phyloP scores from a whole-genome alignment of 2,113 vertebrate species.

The Percopsis transmontana region DNA sequence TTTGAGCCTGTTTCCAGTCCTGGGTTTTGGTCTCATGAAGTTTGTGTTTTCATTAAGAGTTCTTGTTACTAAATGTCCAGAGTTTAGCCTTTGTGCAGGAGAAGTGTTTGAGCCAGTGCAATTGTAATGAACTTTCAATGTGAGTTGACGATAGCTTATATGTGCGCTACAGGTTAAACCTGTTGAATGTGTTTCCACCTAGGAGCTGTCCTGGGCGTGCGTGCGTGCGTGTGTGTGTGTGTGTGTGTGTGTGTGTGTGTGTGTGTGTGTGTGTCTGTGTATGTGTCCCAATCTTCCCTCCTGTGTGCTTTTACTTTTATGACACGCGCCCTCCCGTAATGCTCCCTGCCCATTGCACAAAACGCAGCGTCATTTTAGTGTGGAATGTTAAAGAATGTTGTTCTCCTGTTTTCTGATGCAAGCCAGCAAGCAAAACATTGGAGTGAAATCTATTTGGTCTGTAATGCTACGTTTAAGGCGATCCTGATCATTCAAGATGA shows the following conservation, averaged over 20 bases:
- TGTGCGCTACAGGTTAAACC: constrained; percentile 37
- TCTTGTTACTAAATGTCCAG: constrained; percentile 62
- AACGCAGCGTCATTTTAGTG: constrained; percentile 4
- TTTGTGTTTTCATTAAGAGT: constrained; percentile 56
- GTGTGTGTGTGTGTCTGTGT: too few relatives aligned
- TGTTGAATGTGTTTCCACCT: constrained; percentile 65
- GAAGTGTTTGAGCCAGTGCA: constrained; percentile 60
- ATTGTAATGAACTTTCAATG: constrained; percentile 58
- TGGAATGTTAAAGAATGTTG: constrained; percentile 23
- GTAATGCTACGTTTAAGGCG: constrained; percentile 26
- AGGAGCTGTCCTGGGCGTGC: constrained; percentile 24
- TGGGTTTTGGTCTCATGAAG: constrained; percentile 41
- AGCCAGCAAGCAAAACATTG: constrained; percentile 11
- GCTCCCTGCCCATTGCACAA: constrained; percentile 17
- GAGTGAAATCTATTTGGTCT: constrained; percentile 26
- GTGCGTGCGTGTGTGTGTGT: constrained; percentile 1
- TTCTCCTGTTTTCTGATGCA: constrained; percentile 8
- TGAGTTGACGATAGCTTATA: constrained; percentile 29
- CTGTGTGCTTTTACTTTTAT: constrained; percentile 25
- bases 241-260: constrained; percentile 2
- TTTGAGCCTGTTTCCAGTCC: constrained; percentile 50
- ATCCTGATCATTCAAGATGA: constrained; percentile 29
- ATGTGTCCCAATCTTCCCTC: constrained; percentile 26
- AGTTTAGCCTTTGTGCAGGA: constrained; percentile 51
- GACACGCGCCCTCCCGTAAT: background rate